Percentiles rank a stretch among this genome's conserved stretches.
Evolutionary conservation across 2,113 vertebrate species (phyloP).

Genomic region (Heliornis fulica): DNA sequence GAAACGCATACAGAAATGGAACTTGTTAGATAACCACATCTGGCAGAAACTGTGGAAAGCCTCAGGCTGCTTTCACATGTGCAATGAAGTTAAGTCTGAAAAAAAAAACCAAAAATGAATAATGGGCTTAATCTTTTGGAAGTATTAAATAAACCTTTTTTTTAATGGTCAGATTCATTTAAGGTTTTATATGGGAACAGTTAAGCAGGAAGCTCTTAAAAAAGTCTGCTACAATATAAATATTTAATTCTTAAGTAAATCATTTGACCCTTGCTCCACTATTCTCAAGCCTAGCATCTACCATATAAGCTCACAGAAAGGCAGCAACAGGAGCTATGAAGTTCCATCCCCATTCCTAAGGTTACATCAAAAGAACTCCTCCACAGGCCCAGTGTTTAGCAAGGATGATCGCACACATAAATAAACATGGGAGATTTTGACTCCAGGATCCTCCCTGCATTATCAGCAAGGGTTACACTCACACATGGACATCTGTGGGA

Average conservation of each 20-base stretch:
- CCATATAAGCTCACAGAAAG: not conserved
- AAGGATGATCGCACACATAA: not conserved
- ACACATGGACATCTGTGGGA: accelerated
- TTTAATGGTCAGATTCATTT: not conserved
- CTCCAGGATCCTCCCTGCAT: not conserved
- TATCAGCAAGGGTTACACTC: not conserved
- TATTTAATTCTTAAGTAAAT: not conserved
- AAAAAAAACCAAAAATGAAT: too few relatives aligned
- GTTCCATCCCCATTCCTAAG: not conserved
- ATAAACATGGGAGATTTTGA: not conserved
- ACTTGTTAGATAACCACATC: not conserved
- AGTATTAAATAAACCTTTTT: not conserved
- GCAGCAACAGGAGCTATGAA: not conserved
- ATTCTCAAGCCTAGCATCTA: not conserved
- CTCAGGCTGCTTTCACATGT: not conserved
- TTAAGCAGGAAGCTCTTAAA: not conserved
- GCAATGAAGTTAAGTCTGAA: not conserved
- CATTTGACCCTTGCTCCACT: not conserved
- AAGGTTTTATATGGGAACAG: not conserved
- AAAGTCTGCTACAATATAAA: not conserved
- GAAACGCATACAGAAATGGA: not conserved
- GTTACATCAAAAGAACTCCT: not conserved
- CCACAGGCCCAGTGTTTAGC: not conserved
- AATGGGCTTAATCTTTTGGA: not conserved
- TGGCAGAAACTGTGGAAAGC: not conserved